phyloP scores from a whole-genome alignment of 2,797 vertebrate genomes.

The Columba guinea region DNA sequence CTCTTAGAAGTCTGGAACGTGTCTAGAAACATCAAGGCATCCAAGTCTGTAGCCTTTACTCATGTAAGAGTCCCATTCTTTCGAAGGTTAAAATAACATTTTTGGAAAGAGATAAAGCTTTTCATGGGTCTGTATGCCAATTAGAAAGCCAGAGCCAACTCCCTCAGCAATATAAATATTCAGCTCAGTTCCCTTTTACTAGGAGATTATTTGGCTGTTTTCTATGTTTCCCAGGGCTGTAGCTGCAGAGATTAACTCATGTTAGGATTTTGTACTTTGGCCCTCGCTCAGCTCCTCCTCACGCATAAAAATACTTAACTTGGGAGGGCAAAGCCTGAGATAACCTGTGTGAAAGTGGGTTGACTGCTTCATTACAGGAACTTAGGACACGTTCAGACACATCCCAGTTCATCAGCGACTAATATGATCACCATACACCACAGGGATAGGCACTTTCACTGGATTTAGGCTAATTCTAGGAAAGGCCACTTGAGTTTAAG shows the following conservation, averaged over 20 bases:
- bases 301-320: not conserved
- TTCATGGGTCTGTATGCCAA: not conserved
- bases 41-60: not conserved
- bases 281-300: not conserved
- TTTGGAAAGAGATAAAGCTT: not conserved
- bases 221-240: not conserved
- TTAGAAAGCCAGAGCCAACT: not conserved
- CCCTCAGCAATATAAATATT: not conserved
- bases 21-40: not conserved
- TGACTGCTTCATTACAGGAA: not conserved
- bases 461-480: not conserved
- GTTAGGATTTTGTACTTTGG: not conserved
- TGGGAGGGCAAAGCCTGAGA: not conserved
- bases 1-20: not conserved
- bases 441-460: not conserved
- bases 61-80: not conserved
- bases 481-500: not conserved
- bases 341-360: not conserved
- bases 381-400: not conserved
- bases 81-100: not conserved
- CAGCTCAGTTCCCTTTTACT: not conserved
- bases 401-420: not conserved
- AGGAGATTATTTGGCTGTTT: not conserved
- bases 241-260: not conserved
- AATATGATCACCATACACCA: accelerated